Base-by-base conservation (phyloP, 2,113 vertebrate species). In the Limanda limanda region DNA sequence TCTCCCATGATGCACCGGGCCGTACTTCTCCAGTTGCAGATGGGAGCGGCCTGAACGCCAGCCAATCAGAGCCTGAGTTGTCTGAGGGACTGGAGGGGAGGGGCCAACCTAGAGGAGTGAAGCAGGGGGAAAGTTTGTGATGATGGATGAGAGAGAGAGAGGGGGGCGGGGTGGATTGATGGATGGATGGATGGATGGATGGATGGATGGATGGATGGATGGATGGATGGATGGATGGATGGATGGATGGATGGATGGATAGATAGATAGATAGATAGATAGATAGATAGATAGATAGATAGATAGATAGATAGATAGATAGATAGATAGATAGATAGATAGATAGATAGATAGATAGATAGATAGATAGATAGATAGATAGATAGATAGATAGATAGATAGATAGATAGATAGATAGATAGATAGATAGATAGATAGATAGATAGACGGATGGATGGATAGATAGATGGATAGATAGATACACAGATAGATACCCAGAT, bases 1-100 rank as follows among this genome's bases (percentile, higher is more conserved):
- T 23, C 86, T 91, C n/a, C 95, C 95, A 80, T 93, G 94, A 82
- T 78, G 89, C 91, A 95, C 93, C 0, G 6, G 78, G 8, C 21
- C 48, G 7, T 82, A 88, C 0, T 27, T 81, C n/a, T 96, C 94
- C 62, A 96, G 92, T 62, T 93, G 86, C 25, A 96, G 82, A n/a
- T 68, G 92, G 0, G 94, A 87, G 15, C 92, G 86, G 1, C 72
- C 55, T 0, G 95, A 96, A 48, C 96, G 92, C 96, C 97, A 98
- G 58, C 97, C 96, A 47, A 97, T 95, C 73, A 97, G 88, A 1
- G 94, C 95, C 84, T 97, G 96, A 0, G 91, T 93, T 0, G 96
- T 97, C 83, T 88, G 83, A 0, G 97, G 96, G 12, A 98, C 42
- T 0, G 95, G 94, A 18, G 96, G 96, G 0, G 96, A 97, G 0